These are phyloP conservation scores for rat (Rattus norvegicus) DNA, from an alignment of 2,113 vertebrate genomes.

Conservation along the genomic window DNA sequence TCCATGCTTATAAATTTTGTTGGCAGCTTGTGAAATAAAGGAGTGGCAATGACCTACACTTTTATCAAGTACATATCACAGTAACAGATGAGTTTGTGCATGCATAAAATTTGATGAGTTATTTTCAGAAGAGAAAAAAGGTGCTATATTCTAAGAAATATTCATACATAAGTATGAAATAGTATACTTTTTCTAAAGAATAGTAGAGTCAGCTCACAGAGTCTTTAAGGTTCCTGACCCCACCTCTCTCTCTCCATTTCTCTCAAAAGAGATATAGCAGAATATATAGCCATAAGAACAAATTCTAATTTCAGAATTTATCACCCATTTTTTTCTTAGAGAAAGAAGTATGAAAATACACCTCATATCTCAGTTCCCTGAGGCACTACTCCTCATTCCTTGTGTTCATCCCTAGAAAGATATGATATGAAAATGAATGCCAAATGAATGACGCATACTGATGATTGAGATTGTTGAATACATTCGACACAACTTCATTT, in stretches of 20 bases:
- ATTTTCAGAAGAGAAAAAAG: background rate
- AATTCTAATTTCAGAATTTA: background rate
- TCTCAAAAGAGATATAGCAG: background rate
- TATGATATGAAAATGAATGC: background rate
- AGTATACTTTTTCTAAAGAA: background rate
- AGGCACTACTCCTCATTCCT: background rate
- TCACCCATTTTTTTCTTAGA: background rate
- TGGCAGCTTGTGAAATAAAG: background rate
- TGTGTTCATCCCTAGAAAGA: background rate
- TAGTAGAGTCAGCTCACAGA: background rate
- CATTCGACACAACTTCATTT: background rate
- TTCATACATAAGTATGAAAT: background rate
- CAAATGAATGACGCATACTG: background rate
- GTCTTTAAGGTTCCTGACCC: background rate
- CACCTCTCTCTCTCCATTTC: background rate
- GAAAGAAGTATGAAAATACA: background rate
- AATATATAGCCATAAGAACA: background rate
- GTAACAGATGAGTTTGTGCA: background rate
- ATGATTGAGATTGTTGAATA: background rate
- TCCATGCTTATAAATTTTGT: slow-evolving; percentile 47
- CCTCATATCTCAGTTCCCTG: background rate
- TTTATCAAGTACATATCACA: background rate
- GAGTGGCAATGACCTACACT: background rate
- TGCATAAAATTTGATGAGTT: background rate
- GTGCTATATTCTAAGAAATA: slow-evolving; percentile 25